Conservation (phyloP, 2,888 invertebrate genomes). For the Priocnemis perturbator region DNA sequence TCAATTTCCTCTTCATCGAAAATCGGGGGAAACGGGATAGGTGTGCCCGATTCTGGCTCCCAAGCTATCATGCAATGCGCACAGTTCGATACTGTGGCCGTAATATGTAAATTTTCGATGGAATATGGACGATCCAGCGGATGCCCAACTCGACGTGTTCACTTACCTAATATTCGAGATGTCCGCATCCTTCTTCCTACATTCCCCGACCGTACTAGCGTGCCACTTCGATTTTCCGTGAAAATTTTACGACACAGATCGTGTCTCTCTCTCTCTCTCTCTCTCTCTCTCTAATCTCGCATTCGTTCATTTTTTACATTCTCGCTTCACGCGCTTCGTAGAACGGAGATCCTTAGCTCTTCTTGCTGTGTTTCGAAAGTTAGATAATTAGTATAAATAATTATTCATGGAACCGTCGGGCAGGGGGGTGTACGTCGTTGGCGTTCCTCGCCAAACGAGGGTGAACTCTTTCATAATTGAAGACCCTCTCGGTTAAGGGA, state of each 20-base stretch:
- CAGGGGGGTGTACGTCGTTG: not conserved
- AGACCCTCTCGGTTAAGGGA: not conserved
- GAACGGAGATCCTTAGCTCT: not conserved
- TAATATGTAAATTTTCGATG: conserved; percentile 55
- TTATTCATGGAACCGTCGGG: not conserved
- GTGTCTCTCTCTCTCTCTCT: not conserved
- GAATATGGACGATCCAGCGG: conserved; percentile 47
- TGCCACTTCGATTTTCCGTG: too few relatives aligned
- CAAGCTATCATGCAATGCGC: not conserved
- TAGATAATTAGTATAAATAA: conserved; percentile 15
- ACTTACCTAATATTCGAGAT: conserved; percentile 28
- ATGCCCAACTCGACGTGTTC: conserved; percentile 56
- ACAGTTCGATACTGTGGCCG: conserved; percentile 4
- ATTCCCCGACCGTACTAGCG: too few relatives aligned
- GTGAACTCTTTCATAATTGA: conserved; percentile 14
- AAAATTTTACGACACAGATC: too few relatives aligned
- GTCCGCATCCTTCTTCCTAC: too few relatives aligned
- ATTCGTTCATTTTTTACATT: too few relatives aligned
- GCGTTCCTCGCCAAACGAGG: not conserved
- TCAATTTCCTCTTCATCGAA: conserved; percentile 51
- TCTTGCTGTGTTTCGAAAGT: not conserved
- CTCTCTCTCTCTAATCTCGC: not conserved
- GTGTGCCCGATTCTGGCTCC: conserved; percentile 15
- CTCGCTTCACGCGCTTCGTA: too few relatives aligned
- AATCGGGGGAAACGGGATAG: conserved; percentile 18